A percentile compares a stretch with the other conserved stretches of the same genome.
Evolutionary conservation across 1,140 invertebrate genomes (phyloP).

Genomic region (Triops longicaudatus): DNA sequence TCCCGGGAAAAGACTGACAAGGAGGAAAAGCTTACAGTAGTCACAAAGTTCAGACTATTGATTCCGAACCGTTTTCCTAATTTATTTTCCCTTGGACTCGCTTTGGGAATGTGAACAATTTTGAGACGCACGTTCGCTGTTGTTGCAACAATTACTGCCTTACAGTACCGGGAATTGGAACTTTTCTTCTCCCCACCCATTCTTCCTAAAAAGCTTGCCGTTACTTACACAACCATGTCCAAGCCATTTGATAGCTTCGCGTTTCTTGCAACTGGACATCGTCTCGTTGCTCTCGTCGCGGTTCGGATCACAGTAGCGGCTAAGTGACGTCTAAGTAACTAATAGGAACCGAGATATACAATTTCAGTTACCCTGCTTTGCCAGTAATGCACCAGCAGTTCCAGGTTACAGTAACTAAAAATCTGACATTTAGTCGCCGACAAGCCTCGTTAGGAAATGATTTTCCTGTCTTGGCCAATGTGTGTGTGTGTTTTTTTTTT

Average conservation of each 20-base stretch:
- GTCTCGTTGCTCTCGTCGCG: background rate
- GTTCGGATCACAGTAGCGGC: background rate
- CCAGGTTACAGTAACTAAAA: background rate
- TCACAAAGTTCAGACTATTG: constrained; percentile 7
- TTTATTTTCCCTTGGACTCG: constrained; percentile 1
- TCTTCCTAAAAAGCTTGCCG: background rate
- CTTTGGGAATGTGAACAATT: background rate
- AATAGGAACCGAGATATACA: no score
- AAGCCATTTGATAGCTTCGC: background rate
- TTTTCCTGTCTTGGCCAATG: background rate
- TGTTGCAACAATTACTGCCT: background rate
- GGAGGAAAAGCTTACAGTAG: no score
- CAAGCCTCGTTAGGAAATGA: background rate
- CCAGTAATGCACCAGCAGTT: background rate
- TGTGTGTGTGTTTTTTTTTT: background rate
- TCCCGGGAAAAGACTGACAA: background rate
- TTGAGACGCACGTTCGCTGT: background rate
- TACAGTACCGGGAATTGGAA: background rate
- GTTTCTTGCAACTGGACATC: background rate
- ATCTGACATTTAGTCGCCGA: background rate
- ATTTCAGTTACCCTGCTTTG: no score
- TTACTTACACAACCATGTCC: background rate
- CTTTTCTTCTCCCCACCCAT: background rate
- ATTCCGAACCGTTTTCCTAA: background rate
- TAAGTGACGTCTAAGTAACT: background rate